phyloP scores from a whole-genome alignment of 2,113 vertebrate species.

The Thermophis baileyi region DNA sequence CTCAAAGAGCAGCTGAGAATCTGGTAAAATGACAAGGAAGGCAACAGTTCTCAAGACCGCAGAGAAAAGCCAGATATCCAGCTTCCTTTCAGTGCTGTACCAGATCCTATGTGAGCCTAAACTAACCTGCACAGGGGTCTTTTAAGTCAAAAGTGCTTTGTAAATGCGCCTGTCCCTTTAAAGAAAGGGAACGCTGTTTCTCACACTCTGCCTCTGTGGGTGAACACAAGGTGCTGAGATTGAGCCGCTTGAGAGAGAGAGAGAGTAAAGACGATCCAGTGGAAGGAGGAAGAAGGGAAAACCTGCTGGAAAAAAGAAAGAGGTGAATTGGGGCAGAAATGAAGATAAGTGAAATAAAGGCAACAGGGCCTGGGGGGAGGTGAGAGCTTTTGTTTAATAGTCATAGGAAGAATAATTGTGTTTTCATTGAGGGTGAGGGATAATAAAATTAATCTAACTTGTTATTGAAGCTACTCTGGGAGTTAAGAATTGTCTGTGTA shows the following conservation, averaged over 20 bases:
- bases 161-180: conserved; percentile 31
- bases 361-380: background rate
- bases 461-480: conserved; percentile 4
- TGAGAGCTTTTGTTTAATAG: background rate
- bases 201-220: conserved; percentile 24
- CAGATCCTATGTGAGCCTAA: background rate
- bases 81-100: background rate
- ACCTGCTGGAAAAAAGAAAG: conserved; percentile 21
- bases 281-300: background rate
- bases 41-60: background rate
- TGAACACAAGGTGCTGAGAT: conserved; percentile 27
- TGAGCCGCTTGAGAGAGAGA: conserved; percentile 23
- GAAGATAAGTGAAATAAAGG: background rate
- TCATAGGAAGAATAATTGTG: background rate
- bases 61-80: background rate
- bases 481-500: conserved; percentile 10
- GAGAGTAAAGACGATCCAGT: conserved; percentile 14
- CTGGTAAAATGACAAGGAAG: background rate
- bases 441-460: conserved; percentile 18
- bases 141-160: background rate
- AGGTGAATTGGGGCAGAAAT: conserved; percentile 21
- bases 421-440: background rate
- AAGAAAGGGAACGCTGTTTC: conserved; percentile 20
- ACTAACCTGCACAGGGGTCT: background rate
- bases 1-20: background rate